phyloP scores from a whole-genome alignment of 2,888 invertebrate genomes.

The Chironomus tentans region DNA sequence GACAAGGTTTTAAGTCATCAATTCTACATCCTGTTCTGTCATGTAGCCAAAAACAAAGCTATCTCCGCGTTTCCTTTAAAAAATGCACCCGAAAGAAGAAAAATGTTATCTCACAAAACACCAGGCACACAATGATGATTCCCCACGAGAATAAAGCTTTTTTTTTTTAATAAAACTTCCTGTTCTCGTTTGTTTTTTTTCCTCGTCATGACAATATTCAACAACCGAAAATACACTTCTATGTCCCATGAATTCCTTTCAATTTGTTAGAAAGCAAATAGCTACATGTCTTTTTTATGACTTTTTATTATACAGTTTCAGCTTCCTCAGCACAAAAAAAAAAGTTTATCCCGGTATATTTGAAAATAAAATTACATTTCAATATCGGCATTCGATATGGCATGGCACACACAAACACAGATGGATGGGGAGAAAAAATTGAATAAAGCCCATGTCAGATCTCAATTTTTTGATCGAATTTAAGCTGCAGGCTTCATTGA shows the following conservation, averaged over 20 bases:
- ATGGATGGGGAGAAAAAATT: too few relatives aligned
- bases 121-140: not conserved
- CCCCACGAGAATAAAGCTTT: not conserved
- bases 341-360: not conserved
- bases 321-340: too few relatives aligned
- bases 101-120: not conserved
- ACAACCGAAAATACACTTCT: too few relatives aligned
- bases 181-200: not conserved
- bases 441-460: too few relatives aligned
- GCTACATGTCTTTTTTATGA: too few relatives aligned
- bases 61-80: not conserved
- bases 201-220: not conserved
- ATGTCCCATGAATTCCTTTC: not conserved
- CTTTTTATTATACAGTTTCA: too few relatives aligned
- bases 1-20: too few relatives aligned
- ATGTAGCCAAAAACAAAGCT: too few relatives aligned
- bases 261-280: not conserved
- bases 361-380: not conserved
- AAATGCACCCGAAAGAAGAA: not conserved
- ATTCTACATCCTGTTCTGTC: too few relatives aligned
- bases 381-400: not conserved
- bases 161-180: constrained; percentile 9
- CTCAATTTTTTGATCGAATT: too few relatives aligned
- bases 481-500: too few relatives aligned
- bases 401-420: too few relatives aligned